A percentile compares a stretch with the other conserved stretches of the same genome.
phyloP scores from a whole-genome alignment of 2,113 vertebrate species.

The Lathamus discolor region DNA sequence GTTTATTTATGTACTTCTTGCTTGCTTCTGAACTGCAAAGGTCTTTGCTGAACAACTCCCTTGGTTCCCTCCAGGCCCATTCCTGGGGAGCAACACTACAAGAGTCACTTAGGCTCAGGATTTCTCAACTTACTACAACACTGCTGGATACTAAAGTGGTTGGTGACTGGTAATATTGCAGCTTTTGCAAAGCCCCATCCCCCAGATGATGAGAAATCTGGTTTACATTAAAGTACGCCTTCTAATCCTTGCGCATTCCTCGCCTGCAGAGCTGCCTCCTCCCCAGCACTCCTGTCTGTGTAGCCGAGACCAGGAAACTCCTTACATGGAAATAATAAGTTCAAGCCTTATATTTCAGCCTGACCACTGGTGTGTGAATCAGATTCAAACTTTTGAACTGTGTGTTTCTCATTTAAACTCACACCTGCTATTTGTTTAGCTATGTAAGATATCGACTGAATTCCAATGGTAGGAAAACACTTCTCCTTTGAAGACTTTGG shows the following conservation, averaged over 20 bases:
- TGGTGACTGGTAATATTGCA: neutral
- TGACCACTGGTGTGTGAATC: neutral
- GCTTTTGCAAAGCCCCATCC: neutral
- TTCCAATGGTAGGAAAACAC: neutral
- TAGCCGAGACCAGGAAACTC: neutral
- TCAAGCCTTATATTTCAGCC: neutral
- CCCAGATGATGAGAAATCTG: neutral
- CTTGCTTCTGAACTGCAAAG: neutral
- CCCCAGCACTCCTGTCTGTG: neutral
- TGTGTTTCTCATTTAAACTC: neutral
- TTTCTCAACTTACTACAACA: neutral
- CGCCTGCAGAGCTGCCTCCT: neutral
- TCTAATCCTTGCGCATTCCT: neutral
- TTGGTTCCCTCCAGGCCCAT: fast-evolving
- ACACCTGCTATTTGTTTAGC: slow-evolving; percentile 26
- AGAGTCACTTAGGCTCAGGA: neutral
- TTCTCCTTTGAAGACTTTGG: slow-evolving; percentile 19
- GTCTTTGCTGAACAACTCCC: neutral
- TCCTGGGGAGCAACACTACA: fast-evolving
- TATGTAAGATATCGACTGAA: neutral
- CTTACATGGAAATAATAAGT: neutral
- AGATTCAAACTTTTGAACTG: slow-evolving; percentile 12
- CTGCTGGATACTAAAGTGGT: neutral
- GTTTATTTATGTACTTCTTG: neutral
- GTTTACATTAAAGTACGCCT: neutral